Percentiles rank a stretch among this genome's conserved stretches.
These are phyloP conservation scores for Atlantisia rogersi DNA, from an alignment of 2,113 vertebrate species.

Conservation along the genomic window DNA sequence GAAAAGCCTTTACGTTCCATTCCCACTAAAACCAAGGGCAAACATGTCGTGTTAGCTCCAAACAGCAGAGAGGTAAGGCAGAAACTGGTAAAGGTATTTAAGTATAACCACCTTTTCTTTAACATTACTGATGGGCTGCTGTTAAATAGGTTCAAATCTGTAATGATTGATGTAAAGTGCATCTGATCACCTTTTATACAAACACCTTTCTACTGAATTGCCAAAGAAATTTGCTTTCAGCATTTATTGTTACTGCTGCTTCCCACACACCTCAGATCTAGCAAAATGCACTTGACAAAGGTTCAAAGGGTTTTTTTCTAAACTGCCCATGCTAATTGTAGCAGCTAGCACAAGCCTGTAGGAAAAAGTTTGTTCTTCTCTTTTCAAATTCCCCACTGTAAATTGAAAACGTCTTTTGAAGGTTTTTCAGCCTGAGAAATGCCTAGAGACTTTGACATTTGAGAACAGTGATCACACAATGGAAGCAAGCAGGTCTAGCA, in stretches of 20 bases:
- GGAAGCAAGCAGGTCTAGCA: neutral
- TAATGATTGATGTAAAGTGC: neutral
- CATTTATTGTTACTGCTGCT: conserved; percentile 25
- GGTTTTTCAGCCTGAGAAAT: conserved; percentile 9
- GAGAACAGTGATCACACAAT: neutral
- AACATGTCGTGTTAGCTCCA: neutral
- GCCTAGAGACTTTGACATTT: conserved; percentile 3
- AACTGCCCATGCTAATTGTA: conserved; percentile 9
- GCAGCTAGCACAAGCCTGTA: neutral
- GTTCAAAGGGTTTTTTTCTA: conserved; percentile 28
- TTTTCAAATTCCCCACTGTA: neutral
- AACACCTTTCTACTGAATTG: conserved; percentile 10
- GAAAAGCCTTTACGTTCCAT: neutral
- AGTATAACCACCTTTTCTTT: neutral
- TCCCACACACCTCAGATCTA: conserved; percentile 17
- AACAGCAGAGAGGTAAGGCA: neutral
- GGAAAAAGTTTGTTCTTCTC: neutral
- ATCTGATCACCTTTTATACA: neutral
- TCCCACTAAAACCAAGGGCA: neutral
- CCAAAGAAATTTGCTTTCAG: conserved; percentile 27
- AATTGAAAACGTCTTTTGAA: neutral
- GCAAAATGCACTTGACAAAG: conserved; percentile 13
- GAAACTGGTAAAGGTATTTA: neutral
- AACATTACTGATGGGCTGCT: neutral
- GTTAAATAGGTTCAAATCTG: neutral